Conservation (phyloP, 2,797 vertebrate genomes). For the Squalus acanthias region DNA sequence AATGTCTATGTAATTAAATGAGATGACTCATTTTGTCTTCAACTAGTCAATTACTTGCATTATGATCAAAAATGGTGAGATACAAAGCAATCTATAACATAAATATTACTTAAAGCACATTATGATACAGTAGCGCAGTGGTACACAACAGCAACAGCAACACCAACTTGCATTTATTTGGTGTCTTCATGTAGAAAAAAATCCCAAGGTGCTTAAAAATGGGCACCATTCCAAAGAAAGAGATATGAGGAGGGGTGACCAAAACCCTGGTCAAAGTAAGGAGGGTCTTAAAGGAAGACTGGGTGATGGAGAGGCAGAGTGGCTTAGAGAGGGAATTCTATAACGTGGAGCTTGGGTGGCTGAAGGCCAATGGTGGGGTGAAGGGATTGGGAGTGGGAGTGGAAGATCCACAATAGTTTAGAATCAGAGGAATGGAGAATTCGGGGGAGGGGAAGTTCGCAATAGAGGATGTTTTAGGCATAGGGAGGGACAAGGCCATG, state of each 20-base stretch:
- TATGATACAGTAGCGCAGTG: background rate
- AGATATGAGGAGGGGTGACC: background rate
- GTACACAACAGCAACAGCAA: background rate
- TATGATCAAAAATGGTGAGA: background rate
- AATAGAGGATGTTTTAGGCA: background rate
- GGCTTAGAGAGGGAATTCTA: background rate
- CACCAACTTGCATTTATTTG: background rate
- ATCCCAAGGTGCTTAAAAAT: background rate
- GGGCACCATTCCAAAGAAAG: background rate
- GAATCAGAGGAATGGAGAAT: background rate
- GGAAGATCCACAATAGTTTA: background rate
- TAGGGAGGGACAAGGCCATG: background rate
- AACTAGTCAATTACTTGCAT: background rate
- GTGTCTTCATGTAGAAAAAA: background rate
- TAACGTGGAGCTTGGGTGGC: background rate
- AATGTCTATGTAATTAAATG: conserved; percentile 11
- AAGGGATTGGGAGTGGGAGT: background rate
- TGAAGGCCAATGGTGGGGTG: background rate
- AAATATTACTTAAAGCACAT: background rate
- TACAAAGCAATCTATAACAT: background rate
- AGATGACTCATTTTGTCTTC: background rate
- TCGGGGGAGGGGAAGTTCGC: background rate
- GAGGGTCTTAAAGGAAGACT: background rate
- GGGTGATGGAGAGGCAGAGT: background rate
- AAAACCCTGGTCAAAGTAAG: background rate